Evolutionary conservation across 2,113 vertebrate species (phyloP).

Genomic region (Xiphophorus maculatus): DNA sequence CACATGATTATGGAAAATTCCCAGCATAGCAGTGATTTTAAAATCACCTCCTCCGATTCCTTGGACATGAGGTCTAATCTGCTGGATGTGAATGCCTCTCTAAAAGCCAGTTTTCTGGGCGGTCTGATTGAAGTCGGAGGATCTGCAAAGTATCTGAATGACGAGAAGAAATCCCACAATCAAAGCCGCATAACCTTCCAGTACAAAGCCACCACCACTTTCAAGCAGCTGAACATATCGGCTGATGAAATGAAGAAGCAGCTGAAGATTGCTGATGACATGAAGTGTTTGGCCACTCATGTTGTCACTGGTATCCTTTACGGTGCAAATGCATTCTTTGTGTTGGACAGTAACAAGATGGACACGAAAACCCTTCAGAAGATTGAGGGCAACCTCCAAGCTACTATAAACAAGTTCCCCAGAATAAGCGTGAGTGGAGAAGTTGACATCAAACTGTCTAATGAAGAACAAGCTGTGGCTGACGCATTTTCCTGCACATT

Average conservation of each 20-base stretch:
- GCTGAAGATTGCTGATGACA: not conserved
- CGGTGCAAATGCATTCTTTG: constrained; percentile 52
- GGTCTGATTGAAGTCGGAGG: constrained; percentile 35
- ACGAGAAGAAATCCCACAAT: not conserved
- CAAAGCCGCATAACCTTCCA: constrained; percentile 32
- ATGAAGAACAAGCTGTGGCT: constrained; percentile 3
- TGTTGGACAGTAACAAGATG: constrained; percentile 15
- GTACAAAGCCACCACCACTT: constrained; percentile 40
- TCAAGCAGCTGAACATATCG: constrained; percentile 32
- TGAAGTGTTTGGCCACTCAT: constrained; percentile 35
- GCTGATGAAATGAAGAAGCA: not conserved
- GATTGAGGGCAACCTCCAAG: not conserved
- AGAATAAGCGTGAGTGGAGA: fast-evolving
- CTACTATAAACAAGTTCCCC: constrained; percentile 20
- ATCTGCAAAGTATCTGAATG: constrained; percentile 45
- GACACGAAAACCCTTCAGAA: not conserved
- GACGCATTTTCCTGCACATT: constrained; percentile 22
- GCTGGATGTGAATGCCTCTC: constrained; percentile 18
- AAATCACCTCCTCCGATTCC: constrained; percentile 13
- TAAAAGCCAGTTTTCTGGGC: constrained; percentile 31
- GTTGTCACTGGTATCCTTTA: constrained; percentile 51
- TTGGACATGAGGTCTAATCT: not conserved
- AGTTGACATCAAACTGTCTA: not conserved
- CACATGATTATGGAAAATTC: fast-evolving
- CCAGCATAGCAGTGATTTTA: not conserved